A percentile compares a stretch with the other conserved stretches of the same genome.
Evolutionary conservation across 2,797 vertebrate species (phyloP).

Genomic region (Pseudomugil gertrudae): DNA sequence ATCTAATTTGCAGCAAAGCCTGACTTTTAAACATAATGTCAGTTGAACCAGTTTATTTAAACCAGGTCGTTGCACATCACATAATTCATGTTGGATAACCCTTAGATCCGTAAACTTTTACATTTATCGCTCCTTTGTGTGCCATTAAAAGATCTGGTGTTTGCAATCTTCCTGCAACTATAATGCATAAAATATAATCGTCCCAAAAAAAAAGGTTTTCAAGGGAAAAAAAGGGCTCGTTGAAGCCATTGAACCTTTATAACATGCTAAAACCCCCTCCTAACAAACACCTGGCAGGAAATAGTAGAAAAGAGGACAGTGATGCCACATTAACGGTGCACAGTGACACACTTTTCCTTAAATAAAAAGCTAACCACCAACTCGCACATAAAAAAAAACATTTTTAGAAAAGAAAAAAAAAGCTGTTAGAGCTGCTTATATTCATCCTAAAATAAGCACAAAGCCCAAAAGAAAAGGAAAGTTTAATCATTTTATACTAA

Average conservation of each 20-base stretch:
- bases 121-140: too few species aligned
- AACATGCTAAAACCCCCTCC: not conserved
- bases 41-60: not conserved
- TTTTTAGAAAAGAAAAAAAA: not conserved
- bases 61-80: not conserved
- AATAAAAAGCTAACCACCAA: conserved; percentile 5
- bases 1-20: not conserved
- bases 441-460: too few species aligned
- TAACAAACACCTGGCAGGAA: not conserved
- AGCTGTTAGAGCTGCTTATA: too few species aligned
- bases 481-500: not conserved
- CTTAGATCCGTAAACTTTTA: too few species aligned
- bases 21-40: not conserved
- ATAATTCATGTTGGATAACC: not conserved
- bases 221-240: too few species aligned
- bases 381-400: not conserved
- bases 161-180: too few species aligned
- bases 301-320: not conserved
- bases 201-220: not conserved
- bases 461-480: too few species aligned
- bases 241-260: not conserved
- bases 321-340: not conserved
- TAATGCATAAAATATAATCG: too few species aligned
- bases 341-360: not conserved
- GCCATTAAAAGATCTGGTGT: too few species aligned